Conservation (phyloP, 2,113 vertebrate species). For the Petroica traversi region DNA sequence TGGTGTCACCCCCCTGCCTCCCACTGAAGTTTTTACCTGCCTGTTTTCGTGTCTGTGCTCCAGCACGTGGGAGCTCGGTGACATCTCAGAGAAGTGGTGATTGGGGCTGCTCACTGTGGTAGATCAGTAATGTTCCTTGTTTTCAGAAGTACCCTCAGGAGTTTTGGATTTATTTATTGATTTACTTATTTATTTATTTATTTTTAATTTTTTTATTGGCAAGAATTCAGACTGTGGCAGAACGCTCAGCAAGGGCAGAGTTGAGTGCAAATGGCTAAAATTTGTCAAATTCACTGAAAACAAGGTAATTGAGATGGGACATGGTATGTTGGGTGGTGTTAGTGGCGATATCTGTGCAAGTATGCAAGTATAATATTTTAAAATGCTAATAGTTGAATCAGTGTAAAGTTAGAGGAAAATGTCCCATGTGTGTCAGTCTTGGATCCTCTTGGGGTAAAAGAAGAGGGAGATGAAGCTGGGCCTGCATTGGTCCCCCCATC, state of each 20-base stretch:
- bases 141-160: neutral
- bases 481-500: neutral
- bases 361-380: neutral
- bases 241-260: neutral
- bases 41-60: neutral
- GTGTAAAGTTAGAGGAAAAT: neutral
- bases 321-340: fast-evolving
- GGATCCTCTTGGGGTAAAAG: neutral
- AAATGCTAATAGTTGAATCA: neutral
- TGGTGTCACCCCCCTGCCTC: neutral
- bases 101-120: fast-evolving
- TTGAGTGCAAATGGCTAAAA: neutral
- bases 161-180: neutral
- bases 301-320: neutral
- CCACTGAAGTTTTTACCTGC: neutral
- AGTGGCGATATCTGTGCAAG: neutral
- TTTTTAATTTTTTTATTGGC: neutral
- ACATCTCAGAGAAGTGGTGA: neutral
- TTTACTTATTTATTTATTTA: too few relatives aligned
- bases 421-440: neutral
- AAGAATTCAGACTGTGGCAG: neutral
- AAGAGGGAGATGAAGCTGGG: neutral
- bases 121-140: neutral
- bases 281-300: neutral
- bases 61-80: fast-evolving